These are phyloP conservation scores for Phoxinus dragarum DNA, from an alignment of 2,797 vertebrate genomes.

Conservation along the genomic window DNA sequence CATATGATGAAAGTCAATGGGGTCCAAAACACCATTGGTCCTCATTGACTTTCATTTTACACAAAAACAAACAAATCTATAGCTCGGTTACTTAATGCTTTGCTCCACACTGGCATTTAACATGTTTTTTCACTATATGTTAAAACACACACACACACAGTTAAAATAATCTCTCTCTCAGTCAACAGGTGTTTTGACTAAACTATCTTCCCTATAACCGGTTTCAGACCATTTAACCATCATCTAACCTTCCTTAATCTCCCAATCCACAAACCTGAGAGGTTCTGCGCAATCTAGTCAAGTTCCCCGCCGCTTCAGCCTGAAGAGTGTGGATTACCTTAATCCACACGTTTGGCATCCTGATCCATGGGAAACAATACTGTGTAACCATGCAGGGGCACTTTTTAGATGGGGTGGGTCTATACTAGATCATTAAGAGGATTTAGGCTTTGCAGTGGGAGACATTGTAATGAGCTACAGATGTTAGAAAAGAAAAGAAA, in stretches of 20 bases:
- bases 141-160: background rate
- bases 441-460: constrained; percentile 44
- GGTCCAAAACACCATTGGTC: background rate
- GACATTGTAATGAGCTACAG: constrained; percentile 47
- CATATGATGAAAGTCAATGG: background rate
- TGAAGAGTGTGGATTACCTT: constrained; percentile 56
- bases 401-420: constrained; percentile 38
- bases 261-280: constrained; percentile 57
- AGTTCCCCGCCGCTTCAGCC: constrained; percentile 45
- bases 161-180: background rate
- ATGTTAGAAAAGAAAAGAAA: background rate
- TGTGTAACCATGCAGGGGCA: constrained; percentile 13
- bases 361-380: constrained; percentile 54
- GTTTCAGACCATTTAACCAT: constrained; percentile 36
- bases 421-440: constrained; percentile 51
- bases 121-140: background rate
- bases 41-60: background rate
- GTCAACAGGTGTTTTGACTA: constrained; percentile 11
- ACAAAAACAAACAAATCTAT: no score
- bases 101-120: background rate
- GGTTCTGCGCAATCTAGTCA: constrained; percentile 47
- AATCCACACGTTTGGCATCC: constrained; percentile 57
- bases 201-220: background rate
- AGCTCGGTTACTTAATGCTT: background rate
- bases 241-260: constrained; percentile 44